These are phyloP conservation scores for Altica lythri DNA, from an alignment of 2,888 invertebrate genomes.

Conservation along the genomic window DNA sequence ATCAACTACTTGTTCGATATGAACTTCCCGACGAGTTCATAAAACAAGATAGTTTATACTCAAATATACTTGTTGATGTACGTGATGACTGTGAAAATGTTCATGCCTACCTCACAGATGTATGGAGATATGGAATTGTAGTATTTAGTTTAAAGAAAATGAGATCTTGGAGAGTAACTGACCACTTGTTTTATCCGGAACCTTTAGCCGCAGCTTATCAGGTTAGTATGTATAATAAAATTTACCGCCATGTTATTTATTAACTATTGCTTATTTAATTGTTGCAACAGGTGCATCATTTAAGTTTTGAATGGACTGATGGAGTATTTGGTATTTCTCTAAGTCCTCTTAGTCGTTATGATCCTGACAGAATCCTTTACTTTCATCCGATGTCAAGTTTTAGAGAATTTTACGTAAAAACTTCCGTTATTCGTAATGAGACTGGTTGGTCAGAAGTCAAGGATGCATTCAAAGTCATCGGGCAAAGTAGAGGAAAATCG, in stretches of 20 bases:
- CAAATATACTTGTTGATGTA: conserved; percentile 70
- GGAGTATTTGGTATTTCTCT: conserved; percentile 78
- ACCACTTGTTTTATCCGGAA: conserved; percentile 74
- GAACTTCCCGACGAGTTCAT: conserved; percentile 68
- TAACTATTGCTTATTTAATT: neutral
- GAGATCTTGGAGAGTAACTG: conserved; percentile 68
- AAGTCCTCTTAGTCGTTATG: conserved; percentile 59
- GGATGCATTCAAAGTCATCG: conserved; percentile 51
- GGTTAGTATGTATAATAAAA: too few relatives aligned
- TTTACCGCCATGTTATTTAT: neutral
- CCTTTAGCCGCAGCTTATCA: conserved; percentile 75
- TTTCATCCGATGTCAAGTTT: conserved; percentile 85
- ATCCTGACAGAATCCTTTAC: conserved; percentile 68
- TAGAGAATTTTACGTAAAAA: conserved; percentile 75
- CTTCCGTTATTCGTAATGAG: conserved; percentile 68
- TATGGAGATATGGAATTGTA: conserved; percentile 62
- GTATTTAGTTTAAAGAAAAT: conserved; percentile 61
- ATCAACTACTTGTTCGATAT: conserved; percentile 62
- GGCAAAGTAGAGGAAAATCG: conserved; percentile 60
- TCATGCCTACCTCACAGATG: conserved; percentile 71
- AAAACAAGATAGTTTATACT: conserved; percentile 69
- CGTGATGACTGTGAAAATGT: conserved; percentile 65
- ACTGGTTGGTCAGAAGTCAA: conserved; percentile 55
- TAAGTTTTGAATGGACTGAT: conserved; percentile 82
- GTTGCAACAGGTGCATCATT: conserved; percentile 62